Conservation (phyloP, 2,888 invertebrate species). For the Monochamus alternatus region DNA sequence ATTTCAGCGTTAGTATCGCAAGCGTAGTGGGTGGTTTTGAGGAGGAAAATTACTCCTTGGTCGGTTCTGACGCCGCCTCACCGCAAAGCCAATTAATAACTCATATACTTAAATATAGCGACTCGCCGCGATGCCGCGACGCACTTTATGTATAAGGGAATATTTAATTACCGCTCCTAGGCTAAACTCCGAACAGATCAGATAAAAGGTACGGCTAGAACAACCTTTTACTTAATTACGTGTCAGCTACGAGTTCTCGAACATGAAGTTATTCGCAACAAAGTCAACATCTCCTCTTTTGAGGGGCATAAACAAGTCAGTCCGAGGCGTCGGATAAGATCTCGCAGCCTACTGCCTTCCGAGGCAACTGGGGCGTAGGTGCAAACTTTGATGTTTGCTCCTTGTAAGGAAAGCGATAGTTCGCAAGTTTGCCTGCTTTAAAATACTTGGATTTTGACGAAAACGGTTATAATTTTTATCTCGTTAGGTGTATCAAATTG, state of each 20-base stretch:
- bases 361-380: constrained; percentile 43
- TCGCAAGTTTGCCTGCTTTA: no score
- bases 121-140: background rate
- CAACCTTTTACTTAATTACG: constrained; percentile 29
- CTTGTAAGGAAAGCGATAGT: no score
- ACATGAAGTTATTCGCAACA: constrained; percentile 19
- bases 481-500: no score
- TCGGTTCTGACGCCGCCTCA: background rate
- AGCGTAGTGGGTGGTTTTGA: background rate
- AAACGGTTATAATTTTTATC: no score
- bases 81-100: constrained; percentile 10
- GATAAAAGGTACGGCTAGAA: constrained; percentile 13
- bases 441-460: no score
- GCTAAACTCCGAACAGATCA: constrained; percentile 7
- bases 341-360: background rate
- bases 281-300: constrained; percentile 18
- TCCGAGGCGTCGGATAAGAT: background rate
- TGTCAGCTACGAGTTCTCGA: constrained; percentile 3
- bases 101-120: background rate
- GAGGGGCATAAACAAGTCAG: constrained; percentile 16
- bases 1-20: background rate
- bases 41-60: background rate
- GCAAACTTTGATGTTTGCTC: constrained; percentile 5
- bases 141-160: background rate
- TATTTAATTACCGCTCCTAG: constrained; percentile 24